Percentiles rank a stretch among this genome's conserved stretches.
phyloP scores from a whole-genome alignment of 2,113 vertebrate species.

The Myotis brandtii region DNA sequence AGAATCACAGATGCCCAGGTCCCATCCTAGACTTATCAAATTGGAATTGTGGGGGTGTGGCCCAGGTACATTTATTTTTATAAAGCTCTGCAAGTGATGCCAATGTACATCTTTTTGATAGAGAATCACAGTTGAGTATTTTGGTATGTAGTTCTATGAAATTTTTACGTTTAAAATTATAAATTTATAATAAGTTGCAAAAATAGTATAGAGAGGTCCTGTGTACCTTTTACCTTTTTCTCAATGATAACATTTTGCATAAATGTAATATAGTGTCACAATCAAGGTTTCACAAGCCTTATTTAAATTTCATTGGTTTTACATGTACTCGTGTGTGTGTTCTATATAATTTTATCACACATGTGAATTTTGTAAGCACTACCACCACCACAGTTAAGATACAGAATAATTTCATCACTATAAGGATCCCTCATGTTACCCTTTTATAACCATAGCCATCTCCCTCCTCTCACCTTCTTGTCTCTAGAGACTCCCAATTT shows the following conservation, averaged over 20 bases:
- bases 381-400: not conserved
- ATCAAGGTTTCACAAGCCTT: not conserved
- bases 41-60: not conserved
- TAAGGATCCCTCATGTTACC: not conserved
- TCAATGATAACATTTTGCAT: not conserved
- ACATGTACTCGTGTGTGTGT: not conserved
- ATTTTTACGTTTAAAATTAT: conserved; percentile 5
- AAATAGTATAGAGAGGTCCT: not conserved
- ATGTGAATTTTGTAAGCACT: conserved; percentile 32
- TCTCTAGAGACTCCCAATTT: conserved; percentile 15
- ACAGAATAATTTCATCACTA: not conserved
- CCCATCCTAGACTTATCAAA: not conserved
- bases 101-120: not conserved
- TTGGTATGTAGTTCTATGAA: not conserved
- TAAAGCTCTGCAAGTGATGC: not conserved
- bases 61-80: not conserved
- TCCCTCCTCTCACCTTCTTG: not conserved
- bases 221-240: conserved; percentile 3
- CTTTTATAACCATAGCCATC: not conserved
- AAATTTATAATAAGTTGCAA: not conserved
- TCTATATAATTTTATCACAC: conserved; percentile 11
- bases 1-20: conserved; percentile 33
- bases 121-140: conserved; percentile 14
- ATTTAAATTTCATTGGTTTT: conserved; percentile 37
- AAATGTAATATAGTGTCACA: not conserved